Percentiles rank a stretch among this genome's conserved stretches.
phyloP scores from a whole-genome alignment of 2,888 invertebrate species.

The Cheilosia grossa region DNA sequence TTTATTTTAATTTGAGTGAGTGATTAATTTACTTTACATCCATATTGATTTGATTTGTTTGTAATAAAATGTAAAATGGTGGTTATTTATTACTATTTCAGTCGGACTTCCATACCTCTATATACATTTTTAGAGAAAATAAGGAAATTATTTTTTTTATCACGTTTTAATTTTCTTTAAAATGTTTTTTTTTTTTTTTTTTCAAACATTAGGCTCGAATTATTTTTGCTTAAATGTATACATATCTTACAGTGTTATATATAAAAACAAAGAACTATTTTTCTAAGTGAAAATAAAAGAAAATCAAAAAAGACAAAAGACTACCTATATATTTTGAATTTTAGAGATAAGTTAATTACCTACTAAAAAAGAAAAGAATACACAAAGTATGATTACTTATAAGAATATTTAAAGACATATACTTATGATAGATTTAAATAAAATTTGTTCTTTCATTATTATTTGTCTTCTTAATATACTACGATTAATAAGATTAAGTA shows the following conservation, averaged over 20 bases:
- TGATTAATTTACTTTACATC: constrained; percentile 17
- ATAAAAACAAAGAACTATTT: constrained; percentile 23
- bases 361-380: constrained; percentile 5
- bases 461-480: constrained; percentile 65
- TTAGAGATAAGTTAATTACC: neutral
- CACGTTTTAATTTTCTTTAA: constrained; percentile 15
- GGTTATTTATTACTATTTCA: constrained; percentile 48
- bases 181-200: no score
- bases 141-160: constrained; percentile 11
- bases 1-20: constrained; percentile 54
- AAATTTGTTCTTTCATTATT: constrained; percentile 27
- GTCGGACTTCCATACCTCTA: constrained; percentile 47
- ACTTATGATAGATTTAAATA: constrained; percentile 12
- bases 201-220: neutral
- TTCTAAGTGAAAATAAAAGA: constrained; percentile 8
- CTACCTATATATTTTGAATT: constrained; percentile 24
- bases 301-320: constrained; percentile 30
- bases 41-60: neutral
- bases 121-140: constrained; percentile 2
- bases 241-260: neutral
- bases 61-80: constrained; percentile 37
- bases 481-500: constrained; percentile 64
- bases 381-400: constrained; percentile 2
- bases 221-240: constrained; percentile 5
- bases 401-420: constrained; percentile 35